Evolutionary conservation across 1,140 invertebrate species (phyloP).

Genomic region (Drosophila burlai): DNA sequence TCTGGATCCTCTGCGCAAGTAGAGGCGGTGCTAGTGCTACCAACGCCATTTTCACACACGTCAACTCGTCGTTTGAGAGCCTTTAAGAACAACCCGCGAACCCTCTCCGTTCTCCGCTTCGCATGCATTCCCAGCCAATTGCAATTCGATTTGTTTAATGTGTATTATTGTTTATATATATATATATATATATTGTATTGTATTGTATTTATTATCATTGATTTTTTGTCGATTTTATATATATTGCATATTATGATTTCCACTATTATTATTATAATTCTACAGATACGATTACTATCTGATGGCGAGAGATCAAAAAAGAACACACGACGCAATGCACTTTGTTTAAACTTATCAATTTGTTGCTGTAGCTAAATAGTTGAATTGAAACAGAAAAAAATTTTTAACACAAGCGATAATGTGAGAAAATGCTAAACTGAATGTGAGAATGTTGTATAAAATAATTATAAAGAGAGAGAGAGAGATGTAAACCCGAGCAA

Average conservation of each 20-base stretch:
- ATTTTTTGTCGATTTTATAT: slow-evolving; percentile 74
- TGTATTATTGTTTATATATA: slow-evolving; percentile 81
- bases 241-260: slow-evolving; percentile 64
- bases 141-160: slow-evolving; percentile 65
- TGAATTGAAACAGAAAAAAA: slow-evolving; percentile 58
- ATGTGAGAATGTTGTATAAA: slow-evolving; percentile 82
- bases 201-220: slow-evolving; percentile 81
- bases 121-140: slow-evolving; percentile 53
- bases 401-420: slow-evolving; percentile 72
- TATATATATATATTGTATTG: slow-evolving; percentile 46
- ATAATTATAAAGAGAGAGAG: slow-evolving; percentile 61
- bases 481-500: slow-evolving; percentile 54
- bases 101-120: slow-evolving; percentile 13
- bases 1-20: slow-evolving; percentile 90
- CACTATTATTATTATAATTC: slow-evolving; percentile 61
- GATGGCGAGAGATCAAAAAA: slow-evolving; percentile 53
- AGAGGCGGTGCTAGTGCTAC: slow-evolving; percentile 78
- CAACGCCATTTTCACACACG: slow-evolving; percentile 62
- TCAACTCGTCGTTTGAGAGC: slow-evolving; percentile 36
- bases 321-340: slow-evolving; percentile 52
- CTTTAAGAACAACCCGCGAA: slow-evolving; percentile 21
- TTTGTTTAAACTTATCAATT: slow-evolving; percentile 78
- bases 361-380: slow-evolving; percentile 80
- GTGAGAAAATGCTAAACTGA: slow-evolving; percentile 63
- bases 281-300: slow-evolving; percentile 46